phyloP scores from a whole-genome alignment of 2,113 vertebrate species.

The Anthoscopus minutus region DNA sequence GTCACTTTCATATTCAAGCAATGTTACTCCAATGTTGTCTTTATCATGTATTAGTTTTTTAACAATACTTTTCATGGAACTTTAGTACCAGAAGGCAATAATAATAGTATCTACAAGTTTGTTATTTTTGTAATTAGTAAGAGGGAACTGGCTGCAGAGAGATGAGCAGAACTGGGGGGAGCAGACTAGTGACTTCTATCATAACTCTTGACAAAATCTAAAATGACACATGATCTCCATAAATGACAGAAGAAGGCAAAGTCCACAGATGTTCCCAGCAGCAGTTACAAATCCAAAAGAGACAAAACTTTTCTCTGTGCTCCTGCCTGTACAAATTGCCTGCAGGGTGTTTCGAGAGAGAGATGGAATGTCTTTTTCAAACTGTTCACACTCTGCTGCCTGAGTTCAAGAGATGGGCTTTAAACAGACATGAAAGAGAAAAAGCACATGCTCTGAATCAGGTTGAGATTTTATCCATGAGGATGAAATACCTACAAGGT shows the following conservation, averaged over 20 bases:
- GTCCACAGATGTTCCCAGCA: slow-evolving; percentile 39
- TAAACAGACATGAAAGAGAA: background rate
- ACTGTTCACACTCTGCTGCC: slow-evolving; percentile 4
- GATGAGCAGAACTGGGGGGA: background rate
- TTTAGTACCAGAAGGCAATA: background rate
- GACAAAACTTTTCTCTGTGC: slow-evolving; percentile 43
- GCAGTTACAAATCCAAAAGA: slow-evolving; percentile 20
- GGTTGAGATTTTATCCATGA: background rate
- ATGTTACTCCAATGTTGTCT: background rate
- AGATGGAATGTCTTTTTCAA: slow-evolving; percentile 47
- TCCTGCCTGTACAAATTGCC: slow-evolving; percentile 46
- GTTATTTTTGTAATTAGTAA: background rate
- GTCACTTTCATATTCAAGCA: background rate
- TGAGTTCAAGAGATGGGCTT: background rate
- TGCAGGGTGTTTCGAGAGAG: slow-evolving; percentile 15
- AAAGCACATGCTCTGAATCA: background rate
- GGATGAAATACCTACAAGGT: background rate
- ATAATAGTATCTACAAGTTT: background rate
- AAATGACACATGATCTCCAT: slow-evolving; percentile 18
- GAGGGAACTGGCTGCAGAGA: background rate
- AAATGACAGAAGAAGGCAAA: slow-evolving; percentile 15
- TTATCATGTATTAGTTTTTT: background rate
- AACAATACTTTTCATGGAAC: background rate
- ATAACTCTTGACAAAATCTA: slow-evolving; percentile 33
- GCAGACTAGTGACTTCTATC: background rate